Evolutionary conservation across 2,797 vertebrate genomes (phyloP).

Genomic region (Crocidura indochinensis): DNA sequence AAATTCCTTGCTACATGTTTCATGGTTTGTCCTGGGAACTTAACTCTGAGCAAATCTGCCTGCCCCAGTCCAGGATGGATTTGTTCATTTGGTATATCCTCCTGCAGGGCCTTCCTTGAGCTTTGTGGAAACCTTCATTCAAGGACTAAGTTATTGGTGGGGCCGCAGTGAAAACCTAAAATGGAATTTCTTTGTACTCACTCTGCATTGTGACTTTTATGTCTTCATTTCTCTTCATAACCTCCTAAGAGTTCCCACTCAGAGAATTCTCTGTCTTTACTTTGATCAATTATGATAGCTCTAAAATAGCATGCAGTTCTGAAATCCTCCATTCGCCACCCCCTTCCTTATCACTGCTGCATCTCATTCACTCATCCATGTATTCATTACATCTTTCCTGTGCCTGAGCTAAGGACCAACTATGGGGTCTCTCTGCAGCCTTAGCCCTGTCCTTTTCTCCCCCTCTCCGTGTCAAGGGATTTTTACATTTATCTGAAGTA

Average conservation of each 20-base stretch:
- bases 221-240: slow-evolving; percentile 56
- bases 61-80: neutral
- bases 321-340: neutral
- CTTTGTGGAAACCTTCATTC: neutral
- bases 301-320: neutral
- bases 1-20: neutral
- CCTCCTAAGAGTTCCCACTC: slow-evolving; percentile 29
- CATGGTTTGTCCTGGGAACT: neutral
- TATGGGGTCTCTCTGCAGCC: fast-evolving
- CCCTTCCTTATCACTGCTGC: neutral
- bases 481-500: slow-evolving; percentile 29
- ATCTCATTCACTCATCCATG: neutral
- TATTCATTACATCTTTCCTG: neutral
- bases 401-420: neutral
- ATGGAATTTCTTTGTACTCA: neutral
- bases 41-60: neutral
- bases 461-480: neutral
- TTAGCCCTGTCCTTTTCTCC: neutral
- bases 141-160: neutral
- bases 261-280: slow-evolving; percentile 51
- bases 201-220: slow-evolving; percentile 31
- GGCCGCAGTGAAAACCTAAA: neutral
- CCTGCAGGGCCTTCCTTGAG: neutral
- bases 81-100: neutral
- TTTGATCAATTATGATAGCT: slow-evolving; percentile 31